A percentile compares a stretch with the other conserved stretches of the same genome.
These are phyloP conservation scores for Guaruba guarouba DNA, from an alignment of 2,113 vertebrate genomes.

Conservation along the genomic window DNA sequence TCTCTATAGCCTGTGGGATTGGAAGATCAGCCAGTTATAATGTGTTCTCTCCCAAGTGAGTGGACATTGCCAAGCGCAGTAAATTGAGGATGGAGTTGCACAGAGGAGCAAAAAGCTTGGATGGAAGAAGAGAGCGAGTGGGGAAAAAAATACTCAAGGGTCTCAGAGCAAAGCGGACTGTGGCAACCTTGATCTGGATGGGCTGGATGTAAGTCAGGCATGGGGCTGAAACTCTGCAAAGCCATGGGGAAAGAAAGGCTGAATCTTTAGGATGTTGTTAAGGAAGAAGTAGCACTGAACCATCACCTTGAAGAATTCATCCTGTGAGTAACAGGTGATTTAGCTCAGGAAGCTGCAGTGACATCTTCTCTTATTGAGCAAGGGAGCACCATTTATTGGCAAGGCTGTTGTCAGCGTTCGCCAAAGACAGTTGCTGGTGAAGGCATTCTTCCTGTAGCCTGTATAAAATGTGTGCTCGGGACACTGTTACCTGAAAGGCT, in stretches of 20 bases:
- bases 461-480: not conserved
- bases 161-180: not conserved
- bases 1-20: not conserved
- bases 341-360: not conserved
- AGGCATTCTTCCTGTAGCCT: not conserved
- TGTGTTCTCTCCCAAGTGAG: not conserved
- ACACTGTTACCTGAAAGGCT: not conserved
- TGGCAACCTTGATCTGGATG: no score
- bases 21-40: not conserved
- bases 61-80: not conserved
- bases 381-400: not conserved
- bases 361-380: not conserved
- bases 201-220: not conserved
- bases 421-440: not conserved
- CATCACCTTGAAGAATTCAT: not conserved
- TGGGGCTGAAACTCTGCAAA: not conserved
- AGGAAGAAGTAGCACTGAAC: not conserved
- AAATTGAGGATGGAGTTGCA: not conserved
- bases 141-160: not conserved
- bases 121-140: not conserved
- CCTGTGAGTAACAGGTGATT: not conserved
- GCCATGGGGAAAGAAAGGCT: not conserved
- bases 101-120: not conserved
- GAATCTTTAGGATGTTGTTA: not conserved
- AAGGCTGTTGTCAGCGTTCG: not conserved